These are phyloP conservation scores for Mus spretus DNA, from an alignment of 2,797 vertebrate species.

Conservation along the genomic window DNA sequence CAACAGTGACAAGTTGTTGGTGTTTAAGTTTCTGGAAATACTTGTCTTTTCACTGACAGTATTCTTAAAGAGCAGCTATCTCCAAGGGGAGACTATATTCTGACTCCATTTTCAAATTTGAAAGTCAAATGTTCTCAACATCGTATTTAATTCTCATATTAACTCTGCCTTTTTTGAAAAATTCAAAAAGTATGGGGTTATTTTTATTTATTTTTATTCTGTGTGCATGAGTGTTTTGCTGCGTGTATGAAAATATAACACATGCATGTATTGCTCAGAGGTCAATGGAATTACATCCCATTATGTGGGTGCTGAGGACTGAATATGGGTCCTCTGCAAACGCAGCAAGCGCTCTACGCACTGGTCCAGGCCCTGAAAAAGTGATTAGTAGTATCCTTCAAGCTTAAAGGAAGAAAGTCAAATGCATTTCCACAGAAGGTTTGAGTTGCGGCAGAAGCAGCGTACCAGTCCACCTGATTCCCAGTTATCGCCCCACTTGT, in stretches of 20 bases:
- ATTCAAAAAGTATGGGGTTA: not conserved
- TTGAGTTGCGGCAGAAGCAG: accelerated
- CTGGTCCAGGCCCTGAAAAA: not conserved
- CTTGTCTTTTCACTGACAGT: slow-evolving; percentile 37
- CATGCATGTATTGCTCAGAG: not conserved
- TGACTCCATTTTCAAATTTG: slow-evolving; percentile 20
- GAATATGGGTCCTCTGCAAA: not conserved
- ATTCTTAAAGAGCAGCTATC: slow-evolving; percentile 52
- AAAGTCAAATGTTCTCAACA: slow-evolving; percentile 55
- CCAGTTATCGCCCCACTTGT: not conserved
- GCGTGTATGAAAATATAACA: accelerated
- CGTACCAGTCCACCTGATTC: not conserved
- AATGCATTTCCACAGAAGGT: not conserved
- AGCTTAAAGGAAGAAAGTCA: slow-evolving; percentile 9
- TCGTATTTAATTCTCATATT: slow-evolving; percentile 46
- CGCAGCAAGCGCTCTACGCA: not conserved
- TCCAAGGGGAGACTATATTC: not conserved
- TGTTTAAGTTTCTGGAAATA: slow-evolving; percentile 64
- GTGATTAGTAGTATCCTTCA: not conserved
- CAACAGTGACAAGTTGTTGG: not conserved
- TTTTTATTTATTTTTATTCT: not conserved
- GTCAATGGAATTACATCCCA: not conserved
- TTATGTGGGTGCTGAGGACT: not conserved
- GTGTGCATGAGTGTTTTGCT: not conserved
- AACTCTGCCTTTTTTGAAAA: slow-evolving; percentile 20